Evolutionary conservation across 2,113 vertebrate genomes (phyloP).

Genomic region (Naja naja): DNA sequence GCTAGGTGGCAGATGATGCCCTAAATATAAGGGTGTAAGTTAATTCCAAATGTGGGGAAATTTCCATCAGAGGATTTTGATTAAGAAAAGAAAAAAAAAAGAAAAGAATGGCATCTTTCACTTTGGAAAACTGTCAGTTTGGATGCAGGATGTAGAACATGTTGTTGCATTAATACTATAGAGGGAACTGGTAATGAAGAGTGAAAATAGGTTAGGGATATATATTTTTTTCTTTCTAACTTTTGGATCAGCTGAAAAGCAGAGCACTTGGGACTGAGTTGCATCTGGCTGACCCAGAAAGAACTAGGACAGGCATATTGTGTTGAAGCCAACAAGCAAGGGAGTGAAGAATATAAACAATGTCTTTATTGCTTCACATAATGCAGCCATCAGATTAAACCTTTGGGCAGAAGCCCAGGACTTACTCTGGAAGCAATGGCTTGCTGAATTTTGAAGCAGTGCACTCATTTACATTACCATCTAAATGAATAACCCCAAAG

Average conservation of each 20-base stretch:
- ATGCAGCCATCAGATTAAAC: background rate
- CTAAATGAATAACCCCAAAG: background rate
- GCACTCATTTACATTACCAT: background rate
- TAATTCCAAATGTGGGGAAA: background rate
- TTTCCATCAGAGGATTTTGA: background rate
- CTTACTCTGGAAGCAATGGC: background rate
- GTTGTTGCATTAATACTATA: background rate
- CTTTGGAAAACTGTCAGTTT: background rate
- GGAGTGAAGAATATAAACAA: background rate
- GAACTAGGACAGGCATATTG: background rate
- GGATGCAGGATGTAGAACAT: background rate
- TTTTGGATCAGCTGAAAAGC: background rate
- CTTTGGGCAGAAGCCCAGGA: background rate
- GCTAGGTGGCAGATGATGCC: conserved; percentile 6
- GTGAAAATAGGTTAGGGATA: background rate
- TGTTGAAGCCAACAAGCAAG: background rate
- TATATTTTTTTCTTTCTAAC: background rate
- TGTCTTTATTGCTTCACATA: background rate
- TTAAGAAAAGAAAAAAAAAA: background rate
- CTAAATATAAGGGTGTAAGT: background rate
- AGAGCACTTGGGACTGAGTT: background rate
- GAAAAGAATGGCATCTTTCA: background rate
- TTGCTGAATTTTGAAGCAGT: background rate
- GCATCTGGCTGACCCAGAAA: background rate
- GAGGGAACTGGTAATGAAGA: background rate